Percentiles rank a stretch among this genome's conserved stretches.
These are phyloP conservation scores for Monoplex corrugatus DNA, from an alignment of 2,888 invertebrate species.

Conservation along the genomic window DNA sequence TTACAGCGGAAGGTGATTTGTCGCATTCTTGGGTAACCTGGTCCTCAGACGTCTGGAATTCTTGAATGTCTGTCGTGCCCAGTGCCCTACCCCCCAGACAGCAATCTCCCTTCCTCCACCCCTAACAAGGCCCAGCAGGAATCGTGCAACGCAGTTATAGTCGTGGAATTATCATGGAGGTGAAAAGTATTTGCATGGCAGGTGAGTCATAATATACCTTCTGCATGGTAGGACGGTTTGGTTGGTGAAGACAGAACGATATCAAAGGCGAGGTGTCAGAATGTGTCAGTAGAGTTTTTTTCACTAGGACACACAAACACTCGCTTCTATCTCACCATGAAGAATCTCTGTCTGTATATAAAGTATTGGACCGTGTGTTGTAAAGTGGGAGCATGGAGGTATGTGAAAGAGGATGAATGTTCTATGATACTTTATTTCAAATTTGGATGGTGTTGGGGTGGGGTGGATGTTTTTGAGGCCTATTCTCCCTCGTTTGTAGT, in stretches of 20 bases:
- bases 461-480: no score
- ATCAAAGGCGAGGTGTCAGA: conserved; percentile 4
- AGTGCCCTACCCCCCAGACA: neutral
- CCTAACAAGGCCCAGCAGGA: neutral
- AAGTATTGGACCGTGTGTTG: neutral
- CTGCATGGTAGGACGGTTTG: neutral
- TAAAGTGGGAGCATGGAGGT: neutral
- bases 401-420: no score
- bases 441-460: no score
- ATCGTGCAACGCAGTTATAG: neutral
- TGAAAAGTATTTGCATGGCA: no score
- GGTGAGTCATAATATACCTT: neutral
- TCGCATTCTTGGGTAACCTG: neutral
- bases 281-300: neutral
- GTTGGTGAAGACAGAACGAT: neutral
- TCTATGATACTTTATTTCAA: no score
- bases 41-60: neutral
- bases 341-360: neutral
- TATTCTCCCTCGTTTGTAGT: no score
- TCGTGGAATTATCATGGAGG: conserved; percentile 8
- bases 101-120: neutral
- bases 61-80: neutral
- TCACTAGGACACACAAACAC: neutral
- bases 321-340: neutral
- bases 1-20: no score